Evolutionary conservation across 2,113 vertebrate genomes (phyloP).

Genomic region (Cebus imitator): DNA sequence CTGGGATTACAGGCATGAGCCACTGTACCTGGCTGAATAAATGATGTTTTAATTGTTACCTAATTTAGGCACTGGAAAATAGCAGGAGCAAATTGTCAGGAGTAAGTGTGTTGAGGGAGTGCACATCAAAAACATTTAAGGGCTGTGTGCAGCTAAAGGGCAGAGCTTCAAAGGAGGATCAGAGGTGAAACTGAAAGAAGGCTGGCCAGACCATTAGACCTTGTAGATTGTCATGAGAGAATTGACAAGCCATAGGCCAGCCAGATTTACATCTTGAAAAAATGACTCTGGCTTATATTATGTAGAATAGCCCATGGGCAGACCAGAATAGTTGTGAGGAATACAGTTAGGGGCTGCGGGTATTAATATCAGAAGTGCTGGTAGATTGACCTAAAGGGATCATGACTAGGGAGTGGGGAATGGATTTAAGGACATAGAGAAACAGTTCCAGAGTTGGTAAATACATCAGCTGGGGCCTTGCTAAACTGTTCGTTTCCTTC

Average conservation of each 20-base stretch:
- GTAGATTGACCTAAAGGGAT: not conserved
- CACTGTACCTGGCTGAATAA: not conserved
- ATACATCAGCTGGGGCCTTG: not conserved
- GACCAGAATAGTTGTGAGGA: not conserved
- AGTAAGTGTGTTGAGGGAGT: not conserved
- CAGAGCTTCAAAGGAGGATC: not conserved
- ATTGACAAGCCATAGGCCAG: not conserved
- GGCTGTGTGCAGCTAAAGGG: not conserved
- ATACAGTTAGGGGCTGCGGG: not conserved
- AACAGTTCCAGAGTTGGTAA: not conserved
- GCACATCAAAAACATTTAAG: not conserved
- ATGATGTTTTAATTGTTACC: conserved; percentile 1
- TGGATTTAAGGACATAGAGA: not conserved
- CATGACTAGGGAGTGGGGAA: not conserved
- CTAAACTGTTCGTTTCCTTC: not conserved
- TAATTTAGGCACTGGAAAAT: not conserved
- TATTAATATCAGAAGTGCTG: not conserved
- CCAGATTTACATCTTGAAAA: conserved; percentile 36
- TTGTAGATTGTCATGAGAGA: not conserved
- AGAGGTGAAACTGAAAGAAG: not conserved
- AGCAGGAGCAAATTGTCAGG: not conserved
- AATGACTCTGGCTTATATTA: not conserved
- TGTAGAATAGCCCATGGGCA: not conserved
- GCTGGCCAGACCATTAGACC: not conserved
- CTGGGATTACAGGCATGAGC: no score